Conservation (phyloP, 2,113 vertebrate genomes). For the Microcebus ravelobensis region DNA sequence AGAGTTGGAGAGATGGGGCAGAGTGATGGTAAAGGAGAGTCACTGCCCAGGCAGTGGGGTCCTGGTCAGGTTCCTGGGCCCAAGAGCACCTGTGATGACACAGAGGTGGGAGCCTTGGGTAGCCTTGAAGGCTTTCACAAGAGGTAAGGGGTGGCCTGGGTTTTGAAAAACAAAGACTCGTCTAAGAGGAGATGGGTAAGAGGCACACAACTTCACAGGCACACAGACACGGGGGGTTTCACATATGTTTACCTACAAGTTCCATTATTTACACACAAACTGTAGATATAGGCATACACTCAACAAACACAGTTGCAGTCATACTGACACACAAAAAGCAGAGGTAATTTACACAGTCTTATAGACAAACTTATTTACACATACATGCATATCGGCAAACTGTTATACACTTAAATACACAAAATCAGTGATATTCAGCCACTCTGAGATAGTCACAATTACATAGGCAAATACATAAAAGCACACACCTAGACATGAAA, state of each 20-base stretch:
- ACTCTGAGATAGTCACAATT: background rate
- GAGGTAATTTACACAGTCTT: background rate
- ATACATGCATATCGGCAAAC: background rate
- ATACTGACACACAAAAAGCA: background rate
- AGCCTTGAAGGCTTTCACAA: slow-evolving; percentile 23
- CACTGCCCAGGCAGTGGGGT: background rate
- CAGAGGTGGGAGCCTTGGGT: background rate
- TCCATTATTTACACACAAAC: background rate
- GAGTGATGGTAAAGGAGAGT: slow-evolving; percentile 22
- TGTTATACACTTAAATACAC: background rate
- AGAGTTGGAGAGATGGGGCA: background rate
- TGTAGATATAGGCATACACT: background rate
- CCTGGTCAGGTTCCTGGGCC: background rate
- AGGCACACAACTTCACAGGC: background rate
- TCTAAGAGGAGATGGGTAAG: background rate
- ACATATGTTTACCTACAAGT: background rate
- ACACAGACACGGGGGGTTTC: background rate
- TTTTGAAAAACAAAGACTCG: slow-evolving; percentile 23
- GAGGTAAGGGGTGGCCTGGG: background rate
- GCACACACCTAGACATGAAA: background rate
- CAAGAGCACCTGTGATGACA: background rate
- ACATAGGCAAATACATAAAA: background rate
- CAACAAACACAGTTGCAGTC: background rate
- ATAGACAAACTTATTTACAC: slow-evolving; percentile 22
- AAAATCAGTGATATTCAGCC: slow-evolving; percentile 9